Percentiles rank a stretch among this genome's conserved stretches.
Conservation (phyloP, 2,888 invertebrate species). For the Plagiodera versicolora region DNA sequence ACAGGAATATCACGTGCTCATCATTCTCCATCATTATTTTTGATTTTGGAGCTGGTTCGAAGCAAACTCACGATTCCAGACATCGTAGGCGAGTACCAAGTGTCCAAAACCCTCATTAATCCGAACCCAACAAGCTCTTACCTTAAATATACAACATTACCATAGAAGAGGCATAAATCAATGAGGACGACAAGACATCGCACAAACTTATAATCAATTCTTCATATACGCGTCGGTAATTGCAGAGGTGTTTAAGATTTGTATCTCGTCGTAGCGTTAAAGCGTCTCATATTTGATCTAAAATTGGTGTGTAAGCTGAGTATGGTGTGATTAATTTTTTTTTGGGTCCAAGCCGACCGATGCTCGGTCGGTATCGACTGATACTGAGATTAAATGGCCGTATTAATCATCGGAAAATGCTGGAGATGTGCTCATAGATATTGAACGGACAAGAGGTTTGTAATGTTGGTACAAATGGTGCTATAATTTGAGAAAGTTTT, state of each 20-base stretch:
- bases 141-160: constrained; percentile 47
- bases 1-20: constrained; percentile 19
- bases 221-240: constrained; percentile 38
- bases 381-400: constrained; percentile 3
- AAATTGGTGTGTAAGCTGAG: constrained; percentile 29
- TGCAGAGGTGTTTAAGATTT: constrained; percentile 15
- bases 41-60: too few relatives aligned
- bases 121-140: constrained; percentile 31
- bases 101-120: constrained; percentile 31
- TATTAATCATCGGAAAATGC: constrained; percentile 2
- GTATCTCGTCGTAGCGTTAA: constrained; percentile 16
- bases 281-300: constrained; percentile 20
- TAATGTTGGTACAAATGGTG: neutral
- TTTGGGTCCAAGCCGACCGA: constrained; percentile 7
- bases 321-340: constrained; percentile 28
- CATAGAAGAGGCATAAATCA: constrained; percentile 45
- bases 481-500: too few relatives aligned
- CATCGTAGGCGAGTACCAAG: constrained; percentile 22
- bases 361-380: neutral
- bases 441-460: neutral
- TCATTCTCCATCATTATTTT: too few relatives aligned
- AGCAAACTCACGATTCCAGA: constrained; percentile 28
- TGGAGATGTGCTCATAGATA: neutral
- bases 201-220: constrained; percentile 49
- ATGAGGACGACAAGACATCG: constrained; percentile 34